These are phyloP conservation scores for Neoaliturus tenellus DNA, from an alignment of 2,888 invertebrate genomes.

Conservation along the genomic window DNA sequence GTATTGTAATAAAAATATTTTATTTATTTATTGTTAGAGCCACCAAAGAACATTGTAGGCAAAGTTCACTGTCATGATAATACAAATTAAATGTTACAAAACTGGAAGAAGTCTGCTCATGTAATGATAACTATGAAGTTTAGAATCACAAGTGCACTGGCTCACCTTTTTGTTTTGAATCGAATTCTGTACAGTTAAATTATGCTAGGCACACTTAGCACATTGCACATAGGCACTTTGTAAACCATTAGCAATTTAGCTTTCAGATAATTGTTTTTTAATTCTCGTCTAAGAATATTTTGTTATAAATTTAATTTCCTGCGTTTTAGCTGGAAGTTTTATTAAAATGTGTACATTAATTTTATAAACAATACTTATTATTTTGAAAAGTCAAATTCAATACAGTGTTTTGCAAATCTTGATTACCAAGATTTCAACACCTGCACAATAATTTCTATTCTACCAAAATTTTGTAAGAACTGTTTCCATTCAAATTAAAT, in stretches of 20 bases:
- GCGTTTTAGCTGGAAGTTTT: constrained; percentile 48
- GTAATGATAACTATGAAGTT: constrained; percentile 11
- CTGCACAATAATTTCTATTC: too few relatives aligned
- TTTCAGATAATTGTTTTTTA: constrained; percentile 4
- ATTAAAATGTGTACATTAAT: constrained; percentile 3
- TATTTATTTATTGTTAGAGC: constrained; percentile 54
- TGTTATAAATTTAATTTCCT: constrained; percentile 27
- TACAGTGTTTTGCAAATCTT: constrained; percentile 20
- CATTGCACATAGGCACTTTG: constrained; percentile 41
- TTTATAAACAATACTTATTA: background rate
- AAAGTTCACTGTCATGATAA: constrained; percentile 27
- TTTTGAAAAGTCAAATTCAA: background rate
- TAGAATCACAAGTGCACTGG: constrained; percentile 20
- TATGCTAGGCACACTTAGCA: constrained; percentile 33
- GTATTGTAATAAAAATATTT: constrained; percentile 53
- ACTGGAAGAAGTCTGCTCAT: constrained; percentile 47
- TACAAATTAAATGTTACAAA: background rate
- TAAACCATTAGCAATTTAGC: constrained; percentile 43
- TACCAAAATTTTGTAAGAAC: too few relatives aligned
- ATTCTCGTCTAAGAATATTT: constrained; percentile 51
- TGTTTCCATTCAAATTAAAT: too few relatives aligned
- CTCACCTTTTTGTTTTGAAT: constrained; percentile 23
- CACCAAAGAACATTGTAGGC: constrained; percentile 40
- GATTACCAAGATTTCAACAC: too few relatives aligned
- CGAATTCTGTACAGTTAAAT: constrained; percentile 41